phyloP scores from a whole-genome alignment of 2,797 vertebrate species.

The Acipenser ruthenus region DNA sequence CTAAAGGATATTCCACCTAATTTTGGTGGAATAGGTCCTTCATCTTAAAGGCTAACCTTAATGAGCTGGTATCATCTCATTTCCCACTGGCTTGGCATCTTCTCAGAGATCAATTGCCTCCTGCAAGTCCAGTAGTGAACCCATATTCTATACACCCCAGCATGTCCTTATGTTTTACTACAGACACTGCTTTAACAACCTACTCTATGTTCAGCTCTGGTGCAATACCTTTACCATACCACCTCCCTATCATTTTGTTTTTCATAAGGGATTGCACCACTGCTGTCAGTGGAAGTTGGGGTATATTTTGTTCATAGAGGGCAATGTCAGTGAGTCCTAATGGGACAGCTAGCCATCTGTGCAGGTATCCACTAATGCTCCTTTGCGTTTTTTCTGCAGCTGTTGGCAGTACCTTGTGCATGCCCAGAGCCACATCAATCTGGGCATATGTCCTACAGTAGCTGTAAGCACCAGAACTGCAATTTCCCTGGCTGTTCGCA shows the following conservation, averaged over 20 bases:
- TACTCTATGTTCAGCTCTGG: too few species aligned
- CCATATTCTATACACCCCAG: not conserved
- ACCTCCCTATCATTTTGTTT: too few species aligned
- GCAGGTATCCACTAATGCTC: constrained; percentile 46
- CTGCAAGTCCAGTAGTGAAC: not conserved
- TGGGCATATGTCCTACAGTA: not conserved
- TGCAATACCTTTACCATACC: too few species aligned
- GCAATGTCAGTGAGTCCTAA: constrained; percentile 45
- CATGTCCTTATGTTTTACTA: not conserved
- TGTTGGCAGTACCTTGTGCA: constrained; percentile 13
- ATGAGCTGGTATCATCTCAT: too few species aligned
- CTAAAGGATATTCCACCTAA: too few species aligned
- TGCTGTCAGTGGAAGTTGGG: constrained; percentile 22
- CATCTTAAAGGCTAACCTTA: too few species aligned
- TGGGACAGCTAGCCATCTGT: constrained; percentile 56
- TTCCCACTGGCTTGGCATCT: too few species aligned
- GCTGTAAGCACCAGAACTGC: not conserved
- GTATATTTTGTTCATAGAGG: constrained; percentile 37
- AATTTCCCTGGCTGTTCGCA: constrained; percentile 15
- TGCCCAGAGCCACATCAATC: constrained; percentile 5
- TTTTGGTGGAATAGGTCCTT: too few species aligned
- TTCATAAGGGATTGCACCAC: not conserved
- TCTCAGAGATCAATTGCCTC: not conserved
- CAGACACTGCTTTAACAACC: not conserved
- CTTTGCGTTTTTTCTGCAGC: constrained; percentile 13